Evolutionary conservation across 2,113 vertebrate genomes (phyloP), one percentile per base, ranked within the genome.

Genomic region (Cacatua alba): DNA sequence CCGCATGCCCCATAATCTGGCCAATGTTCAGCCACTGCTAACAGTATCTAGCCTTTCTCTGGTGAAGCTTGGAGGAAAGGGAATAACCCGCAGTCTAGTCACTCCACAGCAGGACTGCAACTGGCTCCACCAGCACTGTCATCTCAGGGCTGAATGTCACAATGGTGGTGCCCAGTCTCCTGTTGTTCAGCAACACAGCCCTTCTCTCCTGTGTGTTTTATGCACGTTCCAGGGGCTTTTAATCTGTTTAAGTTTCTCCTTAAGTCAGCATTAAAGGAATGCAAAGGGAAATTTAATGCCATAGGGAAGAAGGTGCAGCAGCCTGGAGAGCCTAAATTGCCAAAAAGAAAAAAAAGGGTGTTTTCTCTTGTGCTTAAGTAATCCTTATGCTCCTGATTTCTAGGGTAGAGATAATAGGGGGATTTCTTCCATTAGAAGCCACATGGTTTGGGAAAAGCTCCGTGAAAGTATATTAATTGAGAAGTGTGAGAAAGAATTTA

Each of bases 1-100:
- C 88, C 95, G 68, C 94, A 96, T 96, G 94, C 90, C 94, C 95
- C 77, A 35, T 60, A 86, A 92, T 96, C 82, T 96, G 80, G 88
- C 95, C 92, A 89, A 46, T 82, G 71, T 97, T 96, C 94, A 95
- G 69, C 72, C 82, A 93, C 95, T 0, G 0, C 88, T 93, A 91
- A 76, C 72, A 72, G 88, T 51, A 81, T 95, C 86, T 90, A 83
- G 46, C 68, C 39, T 92, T 94, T 86, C 85, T 88, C 88, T 92
- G 72, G 60, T 51, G 88, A 52, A 74, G 81, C 26, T 51, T 77
- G 76, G 48, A 75, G 41, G 69, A 60, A 88, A 95, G 60, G 69
- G 17, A 48, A 86, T 96, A 96, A 88, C 69, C 82, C 41, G 0
- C 92, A 91, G 95, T 28, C 77, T 78, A 43, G 72, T 84, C 86